Percentiles rank a stretch among this genome's conserved stretches.
These are phyloP conservation scores for Hemicentrotus pulcherrimus DNA, from an alignment of 35 echinoderm and acorn worm species.

Conservation along the genomic window DNA sequence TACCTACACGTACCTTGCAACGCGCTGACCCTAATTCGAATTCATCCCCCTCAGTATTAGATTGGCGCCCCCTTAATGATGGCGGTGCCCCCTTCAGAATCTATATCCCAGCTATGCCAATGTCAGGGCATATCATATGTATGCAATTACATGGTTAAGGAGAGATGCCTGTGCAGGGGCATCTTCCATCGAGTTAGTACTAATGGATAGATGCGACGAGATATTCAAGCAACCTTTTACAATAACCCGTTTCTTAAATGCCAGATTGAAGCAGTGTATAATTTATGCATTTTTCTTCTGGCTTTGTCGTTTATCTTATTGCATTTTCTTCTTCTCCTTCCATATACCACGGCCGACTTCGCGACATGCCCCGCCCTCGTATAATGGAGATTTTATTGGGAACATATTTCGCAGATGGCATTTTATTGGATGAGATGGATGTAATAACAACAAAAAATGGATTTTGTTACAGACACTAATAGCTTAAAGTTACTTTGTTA, in stretches of 20 bases:
- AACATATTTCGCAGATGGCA: neutral
- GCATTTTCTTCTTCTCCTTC: neutral
- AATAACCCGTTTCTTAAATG: neutral
- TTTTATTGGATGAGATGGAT: neutral
- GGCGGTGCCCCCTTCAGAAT: too few relatives aligned
- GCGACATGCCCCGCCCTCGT: neutral
- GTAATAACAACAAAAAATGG: neutral
- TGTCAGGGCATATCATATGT: neutral
- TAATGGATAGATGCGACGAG: neutral
- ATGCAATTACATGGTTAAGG: neutral
- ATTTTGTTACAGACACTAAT: neutral
- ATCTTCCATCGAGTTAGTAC: neutral
- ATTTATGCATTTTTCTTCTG: neutral
- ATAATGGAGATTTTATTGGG: neutral
- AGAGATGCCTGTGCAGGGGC: neutral
- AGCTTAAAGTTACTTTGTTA: too few relatives aligned
- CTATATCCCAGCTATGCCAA: too few relatives aligned
- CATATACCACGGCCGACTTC: neutral
- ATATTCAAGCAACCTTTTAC: neutral
- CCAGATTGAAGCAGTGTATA: constrained; percentile 11
- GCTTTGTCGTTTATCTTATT: neutral
- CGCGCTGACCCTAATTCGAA: too few relatives aligned
- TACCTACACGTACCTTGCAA: too few relatives aligned
- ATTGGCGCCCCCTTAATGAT: too few relatives aligned
- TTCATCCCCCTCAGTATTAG: too few relatives aligned